Evolutionary conservation across 2,888 invertebrate genomes (phyloP), one percentile per base, ranked within the genome.

Genomic region (Sarcophaga rosellei): DNA sequence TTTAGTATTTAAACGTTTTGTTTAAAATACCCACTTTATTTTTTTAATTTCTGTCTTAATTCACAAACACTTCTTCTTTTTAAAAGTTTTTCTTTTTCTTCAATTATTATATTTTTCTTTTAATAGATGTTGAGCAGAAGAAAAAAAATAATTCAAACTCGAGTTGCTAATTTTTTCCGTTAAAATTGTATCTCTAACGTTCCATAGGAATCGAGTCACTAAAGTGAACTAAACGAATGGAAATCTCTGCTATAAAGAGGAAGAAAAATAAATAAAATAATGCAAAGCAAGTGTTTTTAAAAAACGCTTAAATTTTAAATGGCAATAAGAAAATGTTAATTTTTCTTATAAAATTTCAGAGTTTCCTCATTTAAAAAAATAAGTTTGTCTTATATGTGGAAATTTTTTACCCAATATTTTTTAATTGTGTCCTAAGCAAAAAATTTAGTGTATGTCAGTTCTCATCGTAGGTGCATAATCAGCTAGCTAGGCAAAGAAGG

Each of bases 141-240:
- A 81, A 83, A 65, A 66, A 79, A 35, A 35, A 35, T 63, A 35
- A 35, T 63, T 82, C 73, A 84, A 86, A 73, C 74, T 81, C 73
- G 63, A 70, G 47, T 72, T 76, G 76, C 81, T 78, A 78, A 12
- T 81, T 84, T 53, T 53, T 72, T 80, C 83, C 79, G 77, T 73
- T 87, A 76, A n/a, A 53, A 78, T 84, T 63, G 62, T 81, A 35
- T 15, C 87, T 85, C 87, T 88, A 87, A 88, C 87, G 90, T 90
- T 90, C 88, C 88, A 88, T 87, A 88, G 88, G 87, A 89, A 89
- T 88, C 90, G 90, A 90, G 88, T 84, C 88, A 88, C 89, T 87
- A 88, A 89, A 88, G 88, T 90, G 89, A 89, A 90, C 90, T 90
- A 88, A 87, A 83, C 62, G 47, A 70, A 75, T 83, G 25, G 57